Evolutionary conservation across 1,140 invertebrate species (phyloP), one percentile per base, ranked within the genome.

Genomic region (Panulirus ornatus): DNA sequence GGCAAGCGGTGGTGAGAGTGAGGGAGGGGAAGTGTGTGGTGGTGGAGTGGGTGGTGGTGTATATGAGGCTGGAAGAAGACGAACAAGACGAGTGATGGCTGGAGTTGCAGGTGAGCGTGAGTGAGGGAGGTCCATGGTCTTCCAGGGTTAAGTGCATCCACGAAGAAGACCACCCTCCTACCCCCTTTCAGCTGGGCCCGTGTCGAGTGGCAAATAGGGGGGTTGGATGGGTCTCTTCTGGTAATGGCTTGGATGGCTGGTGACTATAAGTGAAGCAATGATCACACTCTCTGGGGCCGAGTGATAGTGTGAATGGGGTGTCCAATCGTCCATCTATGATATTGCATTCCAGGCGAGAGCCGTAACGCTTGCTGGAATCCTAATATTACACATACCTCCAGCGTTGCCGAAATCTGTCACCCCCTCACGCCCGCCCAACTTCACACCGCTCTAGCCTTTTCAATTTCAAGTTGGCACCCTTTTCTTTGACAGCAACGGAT

Each of bases 251-350:
- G n/a, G n/a, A n/a, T n/a, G n/a, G n/a, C n/a, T n/a, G n/a, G n/a
- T n/a, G n/a, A n/a, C n/a, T n/a, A n/a, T 58, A 58, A 51, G 76
- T 8, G 19, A 79, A 34, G 16, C 30, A 3, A 19, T 44, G 44
- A 76, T 75, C 76, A 86, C 70, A 86, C 34, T n/a, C 75, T 54
- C 84, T 86, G 16, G 14, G 54, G 47, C 76, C 27, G 40, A 34
- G 75, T 14, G 22, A 19, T 30, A 44, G 63, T 47, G 78, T 81
- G 54, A 87, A 78, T 79, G 76, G 63, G 83, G 44, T 90, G 81
- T 84, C 88, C 88, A 90, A 90, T 90, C 88, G 88, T 79, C 88
- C 88, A 90, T 90, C 84, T 90, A 90, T 90, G 88, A 90, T 90
- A 90, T 90, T 90, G 82, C 88, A 90, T 90, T 90, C 88, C 88